Conservation (phyloP, 1,140 invertebrate species). For the Elymnias hypermnestra region DNA sequence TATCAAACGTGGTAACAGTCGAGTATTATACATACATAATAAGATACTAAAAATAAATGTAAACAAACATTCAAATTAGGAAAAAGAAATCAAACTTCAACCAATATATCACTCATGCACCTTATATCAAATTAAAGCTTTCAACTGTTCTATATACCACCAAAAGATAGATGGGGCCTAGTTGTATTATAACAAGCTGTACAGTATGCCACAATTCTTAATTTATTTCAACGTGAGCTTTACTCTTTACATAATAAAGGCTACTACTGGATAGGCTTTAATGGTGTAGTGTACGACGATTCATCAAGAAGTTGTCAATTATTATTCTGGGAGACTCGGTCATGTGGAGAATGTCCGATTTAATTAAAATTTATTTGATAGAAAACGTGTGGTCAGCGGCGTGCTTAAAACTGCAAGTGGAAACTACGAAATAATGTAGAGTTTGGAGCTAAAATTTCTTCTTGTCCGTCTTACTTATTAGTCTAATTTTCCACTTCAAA, state of each 20-base stretch:
- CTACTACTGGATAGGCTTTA: neutral
- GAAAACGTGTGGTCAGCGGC: conserved; percentile 13
- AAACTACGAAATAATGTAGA: neutral
- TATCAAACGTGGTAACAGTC: no score
- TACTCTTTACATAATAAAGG: conserved; percentile 8
- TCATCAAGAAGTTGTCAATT: conserved; percentile 70
- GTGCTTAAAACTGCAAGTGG: conserved; percentile 7
- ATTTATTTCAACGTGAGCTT: conserved; percentile 5
- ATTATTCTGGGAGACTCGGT: conserved; percentile 50
- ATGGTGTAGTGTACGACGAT: conserved; percentile 33
- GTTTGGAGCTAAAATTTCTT: no score
- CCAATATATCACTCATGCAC: conserved; percentile 58
- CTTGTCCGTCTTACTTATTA: neutral
- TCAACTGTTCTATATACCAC: conserved; percentile 41
- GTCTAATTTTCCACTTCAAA: neutral
- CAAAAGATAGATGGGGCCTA: conserved; percentile 59
- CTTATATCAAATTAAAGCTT: conserved; percentile 52
- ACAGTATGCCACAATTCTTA: neutral
- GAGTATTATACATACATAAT: no score
- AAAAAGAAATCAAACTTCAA: conserved; percentile 30
- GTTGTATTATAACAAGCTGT: conserved; percentile 61
- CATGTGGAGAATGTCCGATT: conserved; percentile 47
- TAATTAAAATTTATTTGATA: conserved; percentile 72
- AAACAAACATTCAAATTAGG: conserved; percentile 10
- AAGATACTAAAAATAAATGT: neutral